Base-by-base conservation (phyloP, 2,113 vertebrate genomes). In the Otus sunia region DNA sequence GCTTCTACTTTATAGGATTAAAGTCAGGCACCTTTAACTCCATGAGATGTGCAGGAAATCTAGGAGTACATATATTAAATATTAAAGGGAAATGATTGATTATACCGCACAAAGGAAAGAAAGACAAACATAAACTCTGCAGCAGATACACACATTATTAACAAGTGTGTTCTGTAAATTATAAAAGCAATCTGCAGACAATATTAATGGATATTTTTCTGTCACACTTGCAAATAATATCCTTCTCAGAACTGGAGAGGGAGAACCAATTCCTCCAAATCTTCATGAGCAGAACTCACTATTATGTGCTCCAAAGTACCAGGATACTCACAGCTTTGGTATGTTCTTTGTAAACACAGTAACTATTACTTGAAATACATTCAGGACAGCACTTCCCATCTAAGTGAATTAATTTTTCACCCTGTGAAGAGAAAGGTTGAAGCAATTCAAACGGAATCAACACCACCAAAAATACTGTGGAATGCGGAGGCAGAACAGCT, bases 311-410 rank as follows among this genome's bases (percentile, higher is more conserved):
- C n/a, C 25, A 1, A 73, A 84, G 89, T 30, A 78, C 53, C 59
- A 47, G 30, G 30, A 79, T 97, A 98, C 98, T 98, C 97, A 99
- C 99, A 97, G 98, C 96, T 97, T 98, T 98, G 95, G 93, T 93
- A 75, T 97, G 97, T 30, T 96, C 98, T 81, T 98, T 88, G 90
- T 98, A 97, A 84, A 98, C 84, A 98, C 99, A 99, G 86, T 95
- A 85, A 15, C 97, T 91, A 47, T 68, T 98, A 18, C 75, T 92
- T 9, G 98, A 94, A 71, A 98, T 96, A 95, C 99, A 99, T 96
- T 99, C 99, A 22, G 99, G 98, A 91, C 99, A 99, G 95, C 99
- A 99, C 94, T 99, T 99, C 59, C 97, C 99, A 47, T 97, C 95
- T 37, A 99, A 96, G 89, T 99, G 98, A 92, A 99, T 91, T 77